A percentile compares a stretch with the other conserved stretches of the same genome.
Evolutionary conservation across 2,888 invertebrate species (phyloP).

Genomic region (Zele albiditarsus): DNA sequence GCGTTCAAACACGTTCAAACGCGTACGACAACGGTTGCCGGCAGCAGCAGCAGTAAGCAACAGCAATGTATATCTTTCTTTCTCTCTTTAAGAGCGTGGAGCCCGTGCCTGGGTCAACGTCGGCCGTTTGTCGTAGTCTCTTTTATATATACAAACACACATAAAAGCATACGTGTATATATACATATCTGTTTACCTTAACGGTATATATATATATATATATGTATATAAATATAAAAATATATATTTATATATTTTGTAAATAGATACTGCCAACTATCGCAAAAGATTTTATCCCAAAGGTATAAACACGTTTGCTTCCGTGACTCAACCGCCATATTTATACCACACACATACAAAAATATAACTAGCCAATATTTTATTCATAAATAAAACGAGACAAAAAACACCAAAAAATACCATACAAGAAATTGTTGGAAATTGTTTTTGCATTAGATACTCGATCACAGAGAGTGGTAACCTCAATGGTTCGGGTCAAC

Average conservation of each 20-base stretch:
- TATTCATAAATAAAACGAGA: too few relatives aligned
- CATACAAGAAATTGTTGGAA: neutral
- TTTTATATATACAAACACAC: slow-evolving; percentile 19
- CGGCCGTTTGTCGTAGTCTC: slow-evolving; percentile 41
- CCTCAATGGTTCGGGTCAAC: slow-evolving; percentile 27
- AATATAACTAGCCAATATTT: neutral
- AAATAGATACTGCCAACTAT: neutral
- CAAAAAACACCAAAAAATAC: neutral
- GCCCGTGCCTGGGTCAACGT: slow-evolving; percentile 41
- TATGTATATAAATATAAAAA: neutral
- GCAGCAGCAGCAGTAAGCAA: neutral
- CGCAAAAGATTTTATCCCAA: slow-evolving; percentile 1
- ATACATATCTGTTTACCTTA: slow-evolving; percentile 6
- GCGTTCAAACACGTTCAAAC: slow-evolving; percentile 7
- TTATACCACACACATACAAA: neutral
- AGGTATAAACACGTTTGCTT: neutral
- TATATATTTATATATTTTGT: neutral
- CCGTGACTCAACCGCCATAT: neutral
- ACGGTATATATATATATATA: slow-evolving; percentile 7
- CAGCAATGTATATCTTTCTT: slow-evolving; percentile 6
- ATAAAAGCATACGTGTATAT: slow-evolving; percentile 7
- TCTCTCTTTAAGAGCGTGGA: slow-evolving; percentile 23
- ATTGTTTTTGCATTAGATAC: neutral
- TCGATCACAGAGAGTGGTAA: slow-evolving; percentile 4
- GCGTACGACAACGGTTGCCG: slow-evolving; percentile 20